phyloP scores from a whole-genome alignment of 2,113 vertebrate genomes.

The Naja naja region DNA sequence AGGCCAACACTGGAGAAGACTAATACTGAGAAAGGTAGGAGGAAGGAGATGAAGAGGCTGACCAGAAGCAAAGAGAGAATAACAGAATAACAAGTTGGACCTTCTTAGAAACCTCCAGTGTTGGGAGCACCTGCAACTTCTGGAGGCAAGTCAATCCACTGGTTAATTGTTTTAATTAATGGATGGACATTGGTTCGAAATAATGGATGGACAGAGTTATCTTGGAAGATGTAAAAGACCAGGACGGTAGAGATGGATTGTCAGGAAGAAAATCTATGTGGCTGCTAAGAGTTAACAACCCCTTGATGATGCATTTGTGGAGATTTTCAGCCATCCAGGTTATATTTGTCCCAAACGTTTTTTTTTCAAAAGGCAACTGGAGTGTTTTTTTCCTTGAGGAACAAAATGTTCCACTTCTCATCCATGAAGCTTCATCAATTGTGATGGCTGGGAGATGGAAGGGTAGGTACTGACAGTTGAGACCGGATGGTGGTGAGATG shows the following conservation, averaged over 20 bases:
- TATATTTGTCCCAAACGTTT: too few species aligned
- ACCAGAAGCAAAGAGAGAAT: not conserved
- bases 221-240: not conserved
- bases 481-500: too few species aligned
- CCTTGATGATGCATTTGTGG: not conserved
- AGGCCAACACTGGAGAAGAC: not conserved
- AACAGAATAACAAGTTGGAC: not conserved
- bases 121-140: not conserved
- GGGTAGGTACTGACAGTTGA: too few species aligned
- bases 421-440: too few species aligned
- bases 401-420: too few species aligned
- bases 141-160: not conserved
- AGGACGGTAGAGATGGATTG: not conserved
- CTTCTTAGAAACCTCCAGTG: not conserved
- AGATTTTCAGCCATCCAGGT: too few species aligned
- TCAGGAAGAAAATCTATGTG: not conserved
- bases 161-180: not conserved
- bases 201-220: not conserved
- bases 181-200: too few species aligned
- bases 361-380: too few species aligned
- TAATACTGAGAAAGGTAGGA: not conserved
- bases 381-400: too few species aligned
- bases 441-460: too few species aligned
- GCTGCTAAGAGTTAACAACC: not conserved
- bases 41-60: not conserved